Percentiles rank a stretch among this genome's conserved stretches.
Conservation (phyloP, 2,888 invertebrate genomes). For the Cephus sareptanus region DNA sequence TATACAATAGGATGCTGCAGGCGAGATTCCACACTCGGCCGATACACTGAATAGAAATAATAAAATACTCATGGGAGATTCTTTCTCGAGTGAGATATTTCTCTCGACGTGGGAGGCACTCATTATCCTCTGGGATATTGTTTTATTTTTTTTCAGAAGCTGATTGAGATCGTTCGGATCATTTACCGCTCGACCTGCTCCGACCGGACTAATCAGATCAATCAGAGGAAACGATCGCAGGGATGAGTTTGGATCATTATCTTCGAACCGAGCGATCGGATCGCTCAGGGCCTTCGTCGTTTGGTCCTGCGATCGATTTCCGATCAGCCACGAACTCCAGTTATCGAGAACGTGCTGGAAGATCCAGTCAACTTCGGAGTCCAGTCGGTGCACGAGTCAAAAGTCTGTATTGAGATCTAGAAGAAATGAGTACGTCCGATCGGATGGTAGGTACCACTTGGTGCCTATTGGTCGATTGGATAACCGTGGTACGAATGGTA, state of each 20-base stretch:
- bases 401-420: background rate
- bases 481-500: background rate
- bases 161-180: slow-evolving; percentile 62
- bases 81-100: slow-evolving; percentile 17
- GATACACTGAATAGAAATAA: background rate
- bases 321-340: slow-evolving; percentile 29
- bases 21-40: background rate
- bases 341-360: slow-evolving; percentile 2
- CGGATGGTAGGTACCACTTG: background rate
- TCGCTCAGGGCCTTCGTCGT: background rate
- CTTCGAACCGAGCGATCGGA: slow-evolving; percentile 20
- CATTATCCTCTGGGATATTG: slow-evolving; percentile 40
- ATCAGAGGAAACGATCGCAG: slow-evolving; percentile 58
- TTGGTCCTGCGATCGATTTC: slow-evolving; percentile 17
- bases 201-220: slow-evolving; percentile 61
- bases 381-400: background rate
- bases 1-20: background rate
- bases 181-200: slow-evolving; percentile 58
- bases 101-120: slow-evolving; percentile 60
- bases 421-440: background rate
- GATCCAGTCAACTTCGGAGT: background rate
- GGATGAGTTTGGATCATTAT: slow-evolving; percentile 56
- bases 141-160: slow-evolving; percentile 62
- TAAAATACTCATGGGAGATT: background rate
- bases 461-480: background rate